Evolutionary conservation across 2,113 vertebrate species (phyloP).

Genomic region (Gambusia affinis): DNA sequence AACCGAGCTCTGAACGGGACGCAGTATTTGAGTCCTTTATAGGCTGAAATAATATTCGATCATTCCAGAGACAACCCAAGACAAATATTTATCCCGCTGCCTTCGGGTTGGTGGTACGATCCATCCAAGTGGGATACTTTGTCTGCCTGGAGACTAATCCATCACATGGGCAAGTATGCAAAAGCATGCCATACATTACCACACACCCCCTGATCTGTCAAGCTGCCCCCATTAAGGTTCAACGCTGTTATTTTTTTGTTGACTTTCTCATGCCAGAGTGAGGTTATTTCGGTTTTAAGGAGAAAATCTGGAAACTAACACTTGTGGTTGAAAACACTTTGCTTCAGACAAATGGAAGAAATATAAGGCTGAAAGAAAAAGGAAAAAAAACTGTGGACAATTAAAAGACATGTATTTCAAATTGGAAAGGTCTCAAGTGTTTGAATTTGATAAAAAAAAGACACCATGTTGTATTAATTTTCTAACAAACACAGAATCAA

Average conservation of each 20-base stretch:
- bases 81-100: constrained; percentile 61
- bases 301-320: background rate
- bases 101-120: constrained; percentile 31
- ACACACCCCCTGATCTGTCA: constrained; percentile 6
- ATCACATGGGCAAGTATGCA: constrained; percentile 43
- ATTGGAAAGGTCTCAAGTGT: background rate
- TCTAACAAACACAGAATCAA: no score
- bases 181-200: background rate
- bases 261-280: constrained; percentile 1
- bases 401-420: background rate
- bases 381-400: background rate
- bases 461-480: background rate
- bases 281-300: background rate
- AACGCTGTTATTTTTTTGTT: background rate
- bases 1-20: constrained; percentile 22
- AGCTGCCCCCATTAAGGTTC: constrained; percentile 1
- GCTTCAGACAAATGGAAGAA: background rate
- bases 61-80: constrained; percentile 43
- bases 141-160: constrained; percentile 49
- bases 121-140: constrained; percentile 31
- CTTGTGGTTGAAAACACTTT: background rate
- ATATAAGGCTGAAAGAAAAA: background rate
- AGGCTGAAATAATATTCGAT: constrained; percentile 51
- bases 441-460: background rate
- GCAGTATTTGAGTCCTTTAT: constrained; percentile 21